Percentiles rank a stretch among this genome's conserved stretches.
These are phyloP conservation scores for Tethya wilhelma DNA, from an alignment of 37 sponge, comb jelly and placozoan genomes.

Conservation along the genomic window DNA sequence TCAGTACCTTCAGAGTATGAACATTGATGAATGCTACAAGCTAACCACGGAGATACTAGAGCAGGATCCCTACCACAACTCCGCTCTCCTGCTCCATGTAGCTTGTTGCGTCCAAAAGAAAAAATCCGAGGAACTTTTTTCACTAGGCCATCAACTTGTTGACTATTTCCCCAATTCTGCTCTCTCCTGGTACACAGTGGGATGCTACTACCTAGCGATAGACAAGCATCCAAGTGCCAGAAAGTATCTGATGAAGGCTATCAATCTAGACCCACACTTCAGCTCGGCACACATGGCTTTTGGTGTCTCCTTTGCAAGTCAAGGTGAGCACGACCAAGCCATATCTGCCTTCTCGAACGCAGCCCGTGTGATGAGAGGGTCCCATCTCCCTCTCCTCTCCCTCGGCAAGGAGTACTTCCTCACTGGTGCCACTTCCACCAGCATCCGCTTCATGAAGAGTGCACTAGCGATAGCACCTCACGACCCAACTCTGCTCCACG, in stretches of 20 bases:
- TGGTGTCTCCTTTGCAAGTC: constrained; percentile 72
- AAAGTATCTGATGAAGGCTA: constrained; percentile 72
- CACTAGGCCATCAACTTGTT: constrained; percentile 70
- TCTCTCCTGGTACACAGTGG: constrained; percentile 86
- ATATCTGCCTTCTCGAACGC: constrained; percentile 84
- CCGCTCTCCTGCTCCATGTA: constrained; percentile 53
- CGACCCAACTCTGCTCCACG: constrained; percentile 74
- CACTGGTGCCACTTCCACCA: constrained; percentile 50
- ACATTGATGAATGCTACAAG: constrained; percentile 52
- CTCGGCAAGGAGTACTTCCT: constrained; percentile 82
- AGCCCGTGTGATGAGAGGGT: constrained; percentile 74
- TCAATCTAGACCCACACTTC: constrained; percentile 61
- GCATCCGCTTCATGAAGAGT: constrained; percentile 63
- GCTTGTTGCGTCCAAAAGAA: constrained; percentile 58
- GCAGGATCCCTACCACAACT: constrained; percentile 72
- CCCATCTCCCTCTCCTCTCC: constrained; percentile 75
- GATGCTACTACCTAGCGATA: constrained; percentile 76
- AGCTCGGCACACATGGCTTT: constrained; percentile 71
- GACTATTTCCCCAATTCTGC: constrained; percentile 58
- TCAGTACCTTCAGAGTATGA: constrained; percentile 21
- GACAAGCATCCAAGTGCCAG: constrained; percentile 62
- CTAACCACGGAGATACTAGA: constrained; percentile 61
- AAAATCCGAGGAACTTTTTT: constrained; percentile 66
- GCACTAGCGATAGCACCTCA: constrained; percentile 59
- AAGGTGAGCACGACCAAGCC: constrained; percentile 87